Conservation (phyloP, 1,140 invertebrate genomes). For the Penaeus chinensis region DNA sequence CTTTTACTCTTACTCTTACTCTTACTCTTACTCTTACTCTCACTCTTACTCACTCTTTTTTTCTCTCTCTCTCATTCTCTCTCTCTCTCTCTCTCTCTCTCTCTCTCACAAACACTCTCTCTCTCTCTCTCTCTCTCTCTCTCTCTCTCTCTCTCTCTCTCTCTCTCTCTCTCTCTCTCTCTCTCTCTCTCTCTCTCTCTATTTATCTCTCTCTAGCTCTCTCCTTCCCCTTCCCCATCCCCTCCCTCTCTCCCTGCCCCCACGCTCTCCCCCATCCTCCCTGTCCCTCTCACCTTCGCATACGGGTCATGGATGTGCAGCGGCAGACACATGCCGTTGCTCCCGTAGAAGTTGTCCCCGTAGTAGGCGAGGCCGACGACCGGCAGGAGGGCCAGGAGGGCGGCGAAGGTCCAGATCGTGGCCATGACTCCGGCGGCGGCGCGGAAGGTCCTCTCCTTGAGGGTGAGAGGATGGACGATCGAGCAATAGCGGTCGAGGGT, state of each 20-base stretch:
- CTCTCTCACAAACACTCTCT: no score
- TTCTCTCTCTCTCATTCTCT: no score
- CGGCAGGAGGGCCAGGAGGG: slow-evolving; percentile 24
- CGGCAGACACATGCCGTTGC: slow-evolving; percentile 80
- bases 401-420: slow-evolving; percentile 33
- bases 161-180: no score
- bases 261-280: background rate
- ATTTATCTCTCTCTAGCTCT: background rate
- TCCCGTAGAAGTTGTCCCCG: slow-evolving; percentile 75
- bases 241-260: background rate
- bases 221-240: background rate
- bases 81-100: no score
- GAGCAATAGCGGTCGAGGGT: slow-evolving; percentile 53
- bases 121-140: no score
- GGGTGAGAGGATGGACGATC: slow-evolving; percentile 46
- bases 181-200: background rate
- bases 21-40: no score
- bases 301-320: slow-evolving; percentile 80
- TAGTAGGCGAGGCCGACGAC: slow-evolving; percentile 31
- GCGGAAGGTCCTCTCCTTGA: slow-evolving; percentile 39
- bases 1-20: no score
- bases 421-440: slow-evolving; percentile 31
- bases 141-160: no score
- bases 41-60: no score
- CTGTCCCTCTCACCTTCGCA: slow-evolving; percentile 65